Evolutionary conservation across 2,888 invertebrate species (phyloP).

Genomic region (Toxonevra muliebris): DNA sequence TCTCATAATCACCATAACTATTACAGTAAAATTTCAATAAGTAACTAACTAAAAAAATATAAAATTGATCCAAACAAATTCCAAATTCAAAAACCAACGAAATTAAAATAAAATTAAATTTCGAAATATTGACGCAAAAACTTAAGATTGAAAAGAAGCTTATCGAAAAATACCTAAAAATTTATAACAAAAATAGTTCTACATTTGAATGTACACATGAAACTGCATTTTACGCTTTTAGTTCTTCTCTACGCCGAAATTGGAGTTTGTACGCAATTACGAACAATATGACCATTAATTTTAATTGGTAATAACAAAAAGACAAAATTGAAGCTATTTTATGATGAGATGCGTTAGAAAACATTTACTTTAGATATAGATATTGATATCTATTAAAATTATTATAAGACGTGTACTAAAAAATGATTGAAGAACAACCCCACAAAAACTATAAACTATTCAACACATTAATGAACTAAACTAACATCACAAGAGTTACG

Average conservation of each 20-base stretch:
- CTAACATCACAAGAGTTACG: slow-evolving; percentile 32
- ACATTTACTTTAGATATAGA: no score
- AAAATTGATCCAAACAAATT: slow-evolving; percentile 12
- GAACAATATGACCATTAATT: no score
- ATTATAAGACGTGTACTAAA: no score
- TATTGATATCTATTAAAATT: no score
- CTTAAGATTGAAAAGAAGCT: background rate
- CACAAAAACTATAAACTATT: slow-evolving; percentile 28
- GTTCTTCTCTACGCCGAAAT: slow-evolving; percentile 9
- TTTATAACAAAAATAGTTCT: background rate
- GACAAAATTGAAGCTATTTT: slow-evolving; percentile 7
- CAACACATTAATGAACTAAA: slow-evolving; percentile 29
- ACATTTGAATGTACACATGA: slow-evolving; percentile 1
- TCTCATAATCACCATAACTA: background rate
- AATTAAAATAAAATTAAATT: slow-evolving; percentile 1
- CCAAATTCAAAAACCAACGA: slow-evolving; percentile 7
- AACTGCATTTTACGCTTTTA: slow-evolving; percentile 33
- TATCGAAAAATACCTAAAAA: background rate
- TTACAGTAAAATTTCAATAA: background rate
- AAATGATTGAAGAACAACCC: background rate
- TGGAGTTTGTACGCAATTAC: background rate
- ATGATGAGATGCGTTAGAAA: no score
- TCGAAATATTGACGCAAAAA: background rate
- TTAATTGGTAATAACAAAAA: slow-evolving; percentile 13
- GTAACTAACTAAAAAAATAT: background rate